Evolutionary conservation across 2,888 invertebrate species (phyloP).

Genomic region (Teinopalpus imperialis): DNA sequence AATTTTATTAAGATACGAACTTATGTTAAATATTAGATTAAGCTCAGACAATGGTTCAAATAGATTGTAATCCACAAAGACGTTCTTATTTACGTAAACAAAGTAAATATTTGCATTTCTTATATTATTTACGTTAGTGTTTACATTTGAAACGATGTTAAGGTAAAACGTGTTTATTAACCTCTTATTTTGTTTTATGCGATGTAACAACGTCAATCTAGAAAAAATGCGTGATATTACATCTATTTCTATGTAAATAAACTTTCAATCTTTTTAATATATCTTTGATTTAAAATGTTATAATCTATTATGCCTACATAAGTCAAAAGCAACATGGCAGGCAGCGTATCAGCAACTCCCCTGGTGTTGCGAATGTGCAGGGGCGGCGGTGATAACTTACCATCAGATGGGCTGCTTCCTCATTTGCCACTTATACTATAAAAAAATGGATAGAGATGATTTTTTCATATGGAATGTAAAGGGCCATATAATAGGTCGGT

Average conservation of each 20-base stretch:
- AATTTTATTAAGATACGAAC: constrained; percentile 10
- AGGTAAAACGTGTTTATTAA: background rate
- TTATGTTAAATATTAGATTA: constrained; percentile 16
- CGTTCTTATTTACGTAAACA: constrained; percentile 9
- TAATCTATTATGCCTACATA: too few species aligned
- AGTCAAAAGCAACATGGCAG: too few species aligned
- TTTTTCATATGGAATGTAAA: too few species aligned
- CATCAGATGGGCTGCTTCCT: too few species aligned
- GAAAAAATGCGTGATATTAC: constrained; percentile 24
- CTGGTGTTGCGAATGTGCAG: too few species aligned
- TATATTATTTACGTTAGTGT: constrained; percentile 3
- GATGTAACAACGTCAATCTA: constrained; percentile 8
- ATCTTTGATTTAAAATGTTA: constrained; percentile 20
- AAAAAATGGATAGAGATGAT: too few species aligned
- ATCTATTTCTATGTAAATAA: constrained; percentile 25
- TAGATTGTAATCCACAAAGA: constrained; percentile 15
- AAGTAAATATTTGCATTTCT: constrained; percentile 9
- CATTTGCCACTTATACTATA: too few species aligned
- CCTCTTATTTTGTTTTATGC: background rate
- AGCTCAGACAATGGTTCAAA: constrained; percentile 10
- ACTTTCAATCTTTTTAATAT: constrained; percentile 19
- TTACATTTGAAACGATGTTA: constrained; percentile 5
- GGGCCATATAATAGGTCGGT: too few species aligned
- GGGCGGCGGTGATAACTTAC: too few species aligned
- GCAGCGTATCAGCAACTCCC: too few species aligned